Evolutionary conservation across 2,888 invertebrate species (phyloP), one percentile per base, ranked within the genome.

Genomic region (Nemotelus nigrinus): DNA sequence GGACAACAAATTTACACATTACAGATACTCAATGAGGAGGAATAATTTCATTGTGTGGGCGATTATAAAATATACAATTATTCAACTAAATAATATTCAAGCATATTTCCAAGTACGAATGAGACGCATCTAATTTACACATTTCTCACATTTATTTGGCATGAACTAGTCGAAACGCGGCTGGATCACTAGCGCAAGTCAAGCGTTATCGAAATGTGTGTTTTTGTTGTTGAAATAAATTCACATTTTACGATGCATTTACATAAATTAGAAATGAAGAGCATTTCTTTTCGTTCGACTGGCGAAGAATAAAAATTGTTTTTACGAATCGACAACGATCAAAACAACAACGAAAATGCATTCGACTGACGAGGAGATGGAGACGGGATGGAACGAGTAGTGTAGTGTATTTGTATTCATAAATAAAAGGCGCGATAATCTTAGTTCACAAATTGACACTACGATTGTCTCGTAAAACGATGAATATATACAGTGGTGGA

Each of bases 81-180:
- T 41, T 45, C 45, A n/a, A 45, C 44, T 45, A 8, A 65, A 45
- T 8, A n/a, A 45, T 43, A n/a, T 47, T 47, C 44, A 45, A 45
- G 47, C 10, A 3, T 6, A 8, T 44, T 44, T 65, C 39, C 2
- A 50, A 8, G 6, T 50, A 25, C 25, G 25, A 25, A 25, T 25
- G 25, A 25, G 25, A 25, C 25, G n/a, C 50, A 48, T 41, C 25
- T 48, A 60, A 74, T 74, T 74, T 48, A 74, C 60, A 74, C 60
- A 74, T 63, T 74, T 74, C 63, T 60, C 60, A 60, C 74, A 48
- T 74, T 25, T 63, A 48, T 63, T 63, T 53, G 3, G 53, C n/a
- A 44, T n/a, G 55, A 70, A 70, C 55, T 53, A 2, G 55, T 55
- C 10, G 55, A 53, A 68, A 39, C 68, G 50, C 25, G 25, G 25